Base-by-base conservation (phyloP, 53 echinoderm and acorn worm genomes). In the Stichopus horrens region DNA sequence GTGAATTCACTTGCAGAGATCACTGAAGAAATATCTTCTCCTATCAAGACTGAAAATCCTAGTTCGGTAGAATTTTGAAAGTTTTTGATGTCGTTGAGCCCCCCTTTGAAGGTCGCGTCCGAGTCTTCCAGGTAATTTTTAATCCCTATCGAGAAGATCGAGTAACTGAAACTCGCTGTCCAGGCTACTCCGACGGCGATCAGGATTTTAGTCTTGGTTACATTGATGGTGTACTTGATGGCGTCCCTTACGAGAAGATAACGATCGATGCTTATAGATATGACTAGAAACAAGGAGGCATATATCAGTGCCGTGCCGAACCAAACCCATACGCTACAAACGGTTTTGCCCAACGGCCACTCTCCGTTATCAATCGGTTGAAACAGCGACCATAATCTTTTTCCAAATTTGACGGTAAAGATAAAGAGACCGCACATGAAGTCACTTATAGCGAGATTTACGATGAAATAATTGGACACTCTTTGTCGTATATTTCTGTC, bases 241-340 rank as follows among this genome's bases (percentile, higher is more conserved):
- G 83, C 83, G 57, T 83, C 83, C 83, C 59, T 83, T 57, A 83
- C 83, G 63, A 83, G 65, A 83, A 83, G 83, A 21, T 57, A 83
- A 3, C 83, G 83, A 57, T 83, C 83, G 51, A 21, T 21, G 59
- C 58, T 83, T 21, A 83, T 83, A 9, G 59, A 57, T 6, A 83
- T 13, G 11, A 83, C 58, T 5, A 58, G 20, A 6, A 56, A 83
- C 18, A 22, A 7, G 4, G 83, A 83, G 21, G 37, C 57, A 60
- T 63, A 83, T 5, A 63, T 83, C 23, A 83, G 37, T n/a, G 21
- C 19, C 7, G 83, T 83, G 6, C 83, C 83, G 4, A 20, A 6
- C 8, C 5, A 8, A n/a, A 83, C 4, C 83, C 83, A 83, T 21
- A 59, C 23, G 18, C 8, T 9, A 23, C 83, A 83, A 5, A 4